Percentiles rank a stretch among this genome's conserved stretches.
Evolutionary conservation across 2,797 vertebrate genomes (phyloP).

Genomic region (Okamejei kenojei): DNA sequence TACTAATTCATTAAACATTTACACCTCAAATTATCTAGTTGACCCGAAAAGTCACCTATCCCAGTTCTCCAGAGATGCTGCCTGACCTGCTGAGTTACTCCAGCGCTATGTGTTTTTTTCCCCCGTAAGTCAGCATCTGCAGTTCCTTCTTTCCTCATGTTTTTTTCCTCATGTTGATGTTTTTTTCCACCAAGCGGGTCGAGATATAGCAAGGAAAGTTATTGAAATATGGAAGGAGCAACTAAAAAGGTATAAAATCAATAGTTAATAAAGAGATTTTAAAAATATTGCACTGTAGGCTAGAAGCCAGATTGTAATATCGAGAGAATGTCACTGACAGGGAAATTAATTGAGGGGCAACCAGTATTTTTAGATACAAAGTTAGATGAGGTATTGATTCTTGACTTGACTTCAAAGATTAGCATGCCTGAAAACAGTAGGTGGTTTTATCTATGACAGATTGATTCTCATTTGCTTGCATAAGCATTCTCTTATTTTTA

Average conservation of each 20-base stretch:
- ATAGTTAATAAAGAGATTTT: constrained; percentile 8
- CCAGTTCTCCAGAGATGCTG: too few relatives aligned
- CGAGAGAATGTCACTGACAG: neutral
- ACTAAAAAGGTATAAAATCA: neutral
- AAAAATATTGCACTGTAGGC: neutral
- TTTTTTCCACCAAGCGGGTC: neutral
- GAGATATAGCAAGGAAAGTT: neutral
- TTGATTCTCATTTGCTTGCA: neutral
- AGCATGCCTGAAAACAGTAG: neutral
- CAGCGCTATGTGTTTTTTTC: too few relatives aligned
- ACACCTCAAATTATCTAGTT: neutral
- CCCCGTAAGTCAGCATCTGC: too few relatives aligned
- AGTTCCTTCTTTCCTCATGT: neutral
- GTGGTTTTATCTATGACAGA: neutral
- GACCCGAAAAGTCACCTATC: too few relatives aligned
- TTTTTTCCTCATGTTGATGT: neutral
- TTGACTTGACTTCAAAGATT: neutral
- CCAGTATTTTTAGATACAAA: neutral
- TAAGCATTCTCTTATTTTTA: neutral
- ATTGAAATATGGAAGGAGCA: neutral
- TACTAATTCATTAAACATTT: constrained; percentile 4
- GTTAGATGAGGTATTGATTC: neutral
- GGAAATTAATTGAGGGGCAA: neutral
- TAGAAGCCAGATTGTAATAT: neutral
- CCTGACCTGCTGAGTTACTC: too few relatives aligned